These are phyloP conservation scores for Nesoenas mayeri DNA, from an alignment of 2,113 vertebrate genomes.

Conservation along the genomic window DNA sequence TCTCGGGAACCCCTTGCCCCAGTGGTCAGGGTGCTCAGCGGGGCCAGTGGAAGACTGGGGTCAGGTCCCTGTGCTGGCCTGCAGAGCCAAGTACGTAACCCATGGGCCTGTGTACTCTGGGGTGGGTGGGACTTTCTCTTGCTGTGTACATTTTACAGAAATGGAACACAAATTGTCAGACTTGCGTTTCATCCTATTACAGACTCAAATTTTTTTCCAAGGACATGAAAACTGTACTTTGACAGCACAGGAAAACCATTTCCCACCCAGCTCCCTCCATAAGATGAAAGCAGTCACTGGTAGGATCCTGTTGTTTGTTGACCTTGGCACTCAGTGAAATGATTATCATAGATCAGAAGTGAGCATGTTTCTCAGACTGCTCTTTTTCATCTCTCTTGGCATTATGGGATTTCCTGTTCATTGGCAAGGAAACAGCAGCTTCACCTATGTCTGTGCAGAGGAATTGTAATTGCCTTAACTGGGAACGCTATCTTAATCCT, in stretches of 20 bases:
- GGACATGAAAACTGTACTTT: not conserved
- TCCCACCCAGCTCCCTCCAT: conserved; percentile 26
- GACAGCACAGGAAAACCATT: conserved; percentile 31
- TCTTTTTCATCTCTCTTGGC: conserved; percentile 38
- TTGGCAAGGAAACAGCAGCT: not conserved
- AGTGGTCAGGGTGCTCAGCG: fast-evolving
- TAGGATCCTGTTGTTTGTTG: conserved; percentile 52
- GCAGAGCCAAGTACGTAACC: not conserved
- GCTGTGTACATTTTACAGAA: fast-evolving
- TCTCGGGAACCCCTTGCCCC: not conserved
- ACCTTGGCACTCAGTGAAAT: conserved; percentile 32
- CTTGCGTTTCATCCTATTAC: not conserved
- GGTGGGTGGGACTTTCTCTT: not conserved
- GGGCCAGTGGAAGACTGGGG: not conserved
- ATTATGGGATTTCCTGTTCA: conserved; percentile 46
- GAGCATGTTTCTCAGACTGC: conserved; percentile 45
- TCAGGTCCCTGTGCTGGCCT: not conserved
- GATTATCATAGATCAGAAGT: conserved; percentile 19
- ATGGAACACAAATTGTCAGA: not conserved
- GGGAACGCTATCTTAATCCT: not conserved
- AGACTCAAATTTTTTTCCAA: not conserved
- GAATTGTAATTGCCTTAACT: not conserved
- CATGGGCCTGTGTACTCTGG: not conserved
- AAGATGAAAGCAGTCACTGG: conserved; percentile 52
- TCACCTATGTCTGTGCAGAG: conserved; percentile 26